Percentiles rank a stretch among this genome's conserved stretches.
Evolutionary conservation across 2,113 vertebrate genomes (phyloP).

Genomic region (Brevimyrus niger): DNA sequence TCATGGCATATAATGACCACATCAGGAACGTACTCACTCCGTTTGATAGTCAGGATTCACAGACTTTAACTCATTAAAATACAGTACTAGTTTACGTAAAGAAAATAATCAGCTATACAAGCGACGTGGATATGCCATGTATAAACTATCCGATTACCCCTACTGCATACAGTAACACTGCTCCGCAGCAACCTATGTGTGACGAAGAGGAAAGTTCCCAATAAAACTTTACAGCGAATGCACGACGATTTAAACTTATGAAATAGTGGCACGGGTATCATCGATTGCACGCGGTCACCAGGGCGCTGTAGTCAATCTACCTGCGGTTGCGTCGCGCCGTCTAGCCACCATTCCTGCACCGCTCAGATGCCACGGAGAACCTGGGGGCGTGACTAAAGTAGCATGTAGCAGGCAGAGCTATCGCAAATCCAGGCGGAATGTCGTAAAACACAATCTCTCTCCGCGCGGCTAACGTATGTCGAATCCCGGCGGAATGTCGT

Average conservation of each 20-base stretch:
- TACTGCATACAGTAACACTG: neutral
- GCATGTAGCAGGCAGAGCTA: neutral
- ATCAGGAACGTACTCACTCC: neutral
- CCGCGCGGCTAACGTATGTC: neutral
- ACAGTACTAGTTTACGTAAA: neutral
- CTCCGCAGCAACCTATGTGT: neutral
- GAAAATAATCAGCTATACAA: neutral
- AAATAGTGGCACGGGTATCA: too few species aligned
- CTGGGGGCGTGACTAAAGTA: neutral
- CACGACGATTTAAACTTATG: neutral
- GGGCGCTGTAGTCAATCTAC: neutral
- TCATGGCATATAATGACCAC: neutral
- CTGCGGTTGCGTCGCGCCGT: slow-evolving; percentile 19
- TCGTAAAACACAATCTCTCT: neutral
- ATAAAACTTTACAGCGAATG: neutral
- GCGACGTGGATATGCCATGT: neutral
- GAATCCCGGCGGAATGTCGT: neutral
- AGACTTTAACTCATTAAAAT: neutral
- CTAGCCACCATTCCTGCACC: slow-evolving; percentile 25
- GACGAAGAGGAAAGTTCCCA: neutral
- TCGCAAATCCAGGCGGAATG: neutral
- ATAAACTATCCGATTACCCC: neutral
- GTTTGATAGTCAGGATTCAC: neutral
- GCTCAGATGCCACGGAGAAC: neutral
- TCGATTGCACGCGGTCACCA: neutral